These are phyloP conservation scores for Gymnosoma rotundatum DNA, from an alignment of 2,888 invertebrate genomes.

Conservation along the genomic window DNA sequence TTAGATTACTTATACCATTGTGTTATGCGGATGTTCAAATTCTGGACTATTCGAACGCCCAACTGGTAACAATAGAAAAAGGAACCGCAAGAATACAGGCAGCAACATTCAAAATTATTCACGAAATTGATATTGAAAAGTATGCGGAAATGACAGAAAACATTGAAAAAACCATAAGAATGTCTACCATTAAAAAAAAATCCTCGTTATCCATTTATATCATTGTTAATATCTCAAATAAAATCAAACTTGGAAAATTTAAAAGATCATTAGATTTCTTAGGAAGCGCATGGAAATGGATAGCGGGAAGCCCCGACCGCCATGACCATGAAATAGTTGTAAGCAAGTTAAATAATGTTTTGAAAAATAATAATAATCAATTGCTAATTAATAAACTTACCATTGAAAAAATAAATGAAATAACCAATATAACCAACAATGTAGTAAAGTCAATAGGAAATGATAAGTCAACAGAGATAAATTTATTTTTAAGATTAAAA, in stretches of 20 bases:
- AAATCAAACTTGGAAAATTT: conserved; percentile 16
- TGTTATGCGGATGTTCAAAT: conserved; percentile 51
- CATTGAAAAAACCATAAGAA: background rate
- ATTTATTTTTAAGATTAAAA: too few relatives aligned
- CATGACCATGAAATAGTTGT: conserved; percentile 50
- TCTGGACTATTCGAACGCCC: conserved; percentile 59
- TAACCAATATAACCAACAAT: background rate
- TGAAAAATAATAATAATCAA: conserved; percentile 43
- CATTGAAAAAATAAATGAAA: background rate
- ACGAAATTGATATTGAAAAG: conserved; percentile 47
- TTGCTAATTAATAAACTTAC: background rate
- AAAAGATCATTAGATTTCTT: conserved; percentile 46
- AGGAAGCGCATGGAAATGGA: conserved; percentile 57
- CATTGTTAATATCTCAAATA: conserved; percentile 20
- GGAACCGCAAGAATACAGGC: conserved; percentile 53
- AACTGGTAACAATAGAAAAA: conserved; percentile 43
- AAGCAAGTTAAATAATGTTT: conserved; percentile 51
- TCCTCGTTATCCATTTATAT: conserved; percentile 16
- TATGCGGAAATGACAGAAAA: conserved; percentile 23
- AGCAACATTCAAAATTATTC: conserved; percentile 58
- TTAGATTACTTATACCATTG: too few relatives aligned
- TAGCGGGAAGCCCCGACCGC: conserved; percentile 56
- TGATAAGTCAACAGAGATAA: too few relatives aligned
- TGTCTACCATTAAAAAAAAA: background rate
- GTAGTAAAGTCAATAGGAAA: too few relatives aligned